These are phyloP conservation scores for Amazona vittata DNA, from an alignment of 2,113 vertebrate species.

Conservation along the genomic window DNA sequence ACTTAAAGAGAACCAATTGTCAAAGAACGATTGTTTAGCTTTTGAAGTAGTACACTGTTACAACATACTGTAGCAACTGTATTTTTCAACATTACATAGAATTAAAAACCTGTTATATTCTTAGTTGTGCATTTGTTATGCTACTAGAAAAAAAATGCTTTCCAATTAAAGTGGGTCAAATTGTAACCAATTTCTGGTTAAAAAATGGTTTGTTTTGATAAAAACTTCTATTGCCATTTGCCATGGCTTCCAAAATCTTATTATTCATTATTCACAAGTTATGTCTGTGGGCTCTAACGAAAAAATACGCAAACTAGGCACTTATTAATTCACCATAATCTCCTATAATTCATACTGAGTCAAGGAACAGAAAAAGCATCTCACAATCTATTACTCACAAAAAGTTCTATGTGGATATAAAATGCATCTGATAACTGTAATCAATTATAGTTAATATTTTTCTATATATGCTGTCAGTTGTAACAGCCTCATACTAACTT, in stretches of 20 bases:
- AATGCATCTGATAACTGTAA: not conserved
- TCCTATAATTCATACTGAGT: not conserved
- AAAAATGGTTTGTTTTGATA: not conserved
- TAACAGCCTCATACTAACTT: not conserved
- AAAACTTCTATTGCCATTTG: not conserved
- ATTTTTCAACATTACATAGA: not conserved
- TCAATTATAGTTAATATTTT: not conserved
- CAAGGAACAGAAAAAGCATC: not conserved
- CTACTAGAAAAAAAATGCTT: not conserved
- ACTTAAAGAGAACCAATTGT: not conserved
- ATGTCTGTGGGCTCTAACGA: not conserved
- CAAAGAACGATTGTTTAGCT: not conserved
- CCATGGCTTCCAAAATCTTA: not conserved
- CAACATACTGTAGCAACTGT: not conserved
- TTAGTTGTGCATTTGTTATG: not conserved
- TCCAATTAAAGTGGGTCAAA: not conserved
- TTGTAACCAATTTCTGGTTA: not conserved
- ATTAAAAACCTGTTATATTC: not conserved
- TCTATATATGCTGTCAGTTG: not conserved
- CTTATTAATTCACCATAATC: not conserved
- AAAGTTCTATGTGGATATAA: not conserved
- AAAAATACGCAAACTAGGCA: not conserved
- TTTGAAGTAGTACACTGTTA: not conserved
- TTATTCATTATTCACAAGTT: not conserved
- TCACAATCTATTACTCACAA: not conserved